Evolutionary conservation across 2,113 vertebrate species (phyloP), one percentile per base, ranked within the genome.

Genomic region (Collichthys lucidus): DNA sequence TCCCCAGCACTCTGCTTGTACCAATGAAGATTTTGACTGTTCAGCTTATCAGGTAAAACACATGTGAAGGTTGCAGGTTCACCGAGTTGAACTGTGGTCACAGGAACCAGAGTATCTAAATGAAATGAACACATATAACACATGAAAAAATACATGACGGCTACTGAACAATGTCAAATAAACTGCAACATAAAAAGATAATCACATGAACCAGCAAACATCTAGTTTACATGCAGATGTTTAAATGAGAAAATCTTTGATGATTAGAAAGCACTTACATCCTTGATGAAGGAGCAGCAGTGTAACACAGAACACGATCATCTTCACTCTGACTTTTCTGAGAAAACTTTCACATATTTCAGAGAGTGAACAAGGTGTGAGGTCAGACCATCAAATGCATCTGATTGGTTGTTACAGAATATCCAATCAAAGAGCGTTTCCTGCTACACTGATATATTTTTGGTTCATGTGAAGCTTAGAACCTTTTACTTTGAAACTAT

Each of bases 321-420:
- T 84, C 56, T n/a, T 84, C n/a, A 4, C 16, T 29, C n/a, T 56
- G 42, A 50, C 3, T 29, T 1, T 40, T 16, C 0, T 3, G 17
- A 20, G 12, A 31, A 20, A 35, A 12, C 12, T 24, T 42, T 40
- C 35, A 40, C 35, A 40, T 40, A 40, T 40, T 40, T 40, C 35
- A 40, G 35, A 1, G 35, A 8, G 35, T 40, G 35, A 40, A 40
- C 1, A 26, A 35, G 9, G 12, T 29, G 47, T n/a, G 59, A 40
- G 1, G 35, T 8, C 35, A 40, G 35, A n/a, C 5, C 0, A 12
- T 16, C 15, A 47, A n/a, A 35, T n/a, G 52, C 4, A 12, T 64
- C 60, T 76, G 50, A 80, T 69, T 84, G 82, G 77, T 60, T 60
- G 20, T 46, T 19, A 35, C 40, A 70, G 50, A 56, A 22, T 8